phyloP scores from a whole-genome alignment of 2,888 invertebrate species.

The Crossocerus cetratus region DNA sequence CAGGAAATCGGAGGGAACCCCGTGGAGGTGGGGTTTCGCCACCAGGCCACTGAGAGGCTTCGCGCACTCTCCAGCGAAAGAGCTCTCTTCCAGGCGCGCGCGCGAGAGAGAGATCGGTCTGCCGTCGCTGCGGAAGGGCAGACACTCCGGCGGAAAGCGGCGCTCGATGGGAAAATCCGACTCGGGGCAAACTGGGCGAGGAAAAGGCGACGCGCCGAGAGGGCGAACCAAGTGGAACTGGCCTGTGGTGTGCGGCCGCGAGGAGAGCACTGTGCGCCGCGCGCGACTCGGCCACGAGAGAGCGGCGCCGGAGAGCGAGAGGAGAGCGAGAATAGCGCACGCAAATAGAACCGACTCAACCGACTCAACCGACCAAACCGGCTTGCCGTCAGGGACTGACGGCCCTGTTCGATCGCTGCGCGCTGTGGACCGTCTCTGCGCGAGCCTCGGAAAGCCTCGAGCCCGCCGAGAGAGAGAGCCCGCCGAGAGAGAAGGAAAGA shows the following conservation, averaged over 20 bases:
- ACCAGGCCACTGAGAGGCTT: too few relatives aligned
- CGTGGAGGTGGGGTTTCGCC: too few relatives aligned
- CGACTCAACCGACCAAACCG: slow-evolving; percentile 59
- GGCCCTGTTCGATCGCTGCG: slow-evolving; percentile 37
- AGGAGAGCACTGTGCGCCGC: too few relatives aligned
- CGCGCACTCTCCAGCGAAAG: too few relatives aligned
- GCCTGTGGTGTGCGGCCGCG: too few relatives aligned
- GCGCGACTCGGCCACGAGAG: neutral
- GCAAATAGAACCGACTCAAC: slow-evolving; percentile 46
- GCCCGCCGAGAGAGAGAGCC: neutral
- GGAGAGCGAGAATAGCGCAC: slow-evolving; percentile 21
- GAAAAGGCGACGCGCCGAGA: neutral
- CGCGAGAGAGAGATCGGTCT: too few relatives aligned
- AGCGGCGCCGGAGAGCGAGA: slow-evolving; percentile 12
- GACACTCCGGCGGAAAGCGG: too few relatives aligned
- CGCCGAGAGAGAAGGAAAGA: too few relatives aligned
- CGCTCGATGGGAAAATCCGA: too few relatives aligned
- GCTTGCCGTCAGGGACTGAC: slow-evolving; percentile 64
- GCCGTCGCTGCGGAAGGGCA: too few relatives aligned
- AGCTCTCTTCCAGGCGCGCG: too few relatives aligned
- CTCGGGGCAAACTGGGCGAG: too few relatives aligned
- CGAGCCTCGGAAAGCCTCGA: slow-evolving; percentile 17
- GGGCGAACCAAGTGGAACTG: neutral
- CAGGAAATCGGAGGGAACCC: slow-evolving; percentile 1
- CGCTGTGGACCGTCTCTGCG: slow-evolving; percentile 48